Conservation (phyloP, 2,797 vertebrate genomes). For the Sebastolobus altivelis region DNA sequence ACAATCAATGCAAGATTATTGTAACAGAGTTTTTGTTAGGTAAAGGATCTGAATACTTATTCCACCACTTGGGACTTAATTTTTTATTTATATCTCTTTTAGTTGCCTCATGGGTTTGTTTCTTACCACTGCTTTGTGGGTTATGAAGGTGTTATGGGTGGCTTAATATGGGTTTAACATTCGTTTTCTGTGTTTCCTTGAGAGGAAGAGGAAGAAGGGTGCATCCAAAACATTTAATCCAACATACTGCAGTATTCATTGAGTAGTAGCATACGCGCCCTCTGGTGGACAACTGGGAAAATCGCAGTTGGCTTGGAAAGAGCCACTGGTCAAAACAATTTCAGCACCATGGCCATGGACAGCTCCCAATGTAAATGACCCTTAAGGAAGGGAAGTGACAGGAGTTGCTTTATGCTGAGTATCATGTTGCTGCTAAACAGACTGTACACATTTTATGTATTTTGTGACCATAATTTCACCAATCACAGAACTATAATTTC, state of each 20-base stretch:
- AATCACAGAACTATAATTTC: neutral
- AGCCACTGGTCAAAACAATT: slow-evolving; percentile 6
- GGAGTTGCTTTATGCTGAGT: neutral
- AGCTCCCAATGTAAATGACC: slow-evolving; percentile 53
- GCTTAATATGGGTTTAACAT: neutral
- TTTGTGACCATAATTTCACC: neutral
- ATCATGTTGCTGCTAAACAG: neutral
- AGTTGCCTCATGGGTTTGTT: neutral
- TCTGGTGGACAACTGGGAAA: slow-evolving; percentile 53
- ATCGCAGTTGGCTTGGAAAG: neutral
- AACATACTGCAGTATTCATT: neutral
- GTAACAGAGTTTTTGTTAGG: neutral
- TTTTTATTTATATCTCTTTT: neutral
- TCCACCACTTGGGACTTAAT: neutral
- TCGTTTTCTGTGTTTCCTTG: neutral
- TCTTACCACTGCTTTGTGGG: neutral
- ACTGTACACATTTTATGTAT: neutral
- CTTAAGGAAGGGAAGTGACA: neutral
- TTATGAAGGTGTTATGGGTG: neutral
- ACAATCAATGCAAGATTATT: neutral
- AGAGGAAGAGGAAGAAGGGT: neutral
- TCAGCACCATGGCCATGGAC: slow-evolving; percentile 73
- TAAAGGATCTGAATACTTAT: neutral
- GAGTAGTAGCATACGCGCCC: neutral
- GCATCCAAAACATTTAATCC: neutral